Conservation (phyloP, 2,797 vertebrate genomes). For the Psittacula echo region DNA sequence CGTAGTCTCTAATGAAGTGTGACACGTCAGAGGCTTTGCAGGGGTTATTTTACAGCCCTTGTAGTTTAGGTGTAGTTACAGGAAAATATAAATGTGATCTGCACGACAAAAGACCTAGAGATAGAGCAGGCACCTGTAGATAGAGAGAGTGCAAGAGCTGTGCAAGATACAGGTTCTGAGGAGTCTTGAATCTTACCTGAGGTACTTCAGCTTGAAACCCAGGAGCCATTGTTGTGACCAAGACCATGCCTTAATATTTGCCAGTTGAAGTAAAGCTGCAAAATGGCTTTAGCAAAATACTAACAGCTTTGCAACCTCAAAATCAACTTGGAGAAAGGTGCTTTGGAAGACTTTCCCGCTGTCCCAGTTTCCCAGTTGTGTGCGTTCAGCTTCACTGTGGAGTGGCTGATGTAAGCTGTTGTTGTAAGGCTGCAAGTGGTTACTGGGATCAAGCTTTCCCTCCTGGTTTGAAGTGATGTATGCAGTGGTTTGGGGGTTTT, state of each 20-base stretch:
- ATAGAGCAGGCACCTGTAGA: neutral
- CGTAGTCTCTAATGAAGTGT: neutral
- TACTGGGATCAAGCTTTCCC: neutral
- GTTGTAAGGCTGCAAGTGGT: no score
- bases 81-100: neutral
- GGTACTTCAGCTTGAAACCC: neutral
- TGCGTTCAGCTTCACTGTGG: neutral
- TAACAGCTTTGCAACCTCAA: neutral
- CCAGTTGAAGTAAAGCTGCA: neutral
- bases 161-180: neutral
- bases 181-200: neutral
- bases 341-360: neutral
- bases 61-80: neutral
- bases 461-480: neutral
- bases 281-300: neutral
- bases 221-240: neutral
- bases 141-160: neutral
- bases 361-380: neutral
- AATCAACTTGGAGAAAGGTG: neutral
- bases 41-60: neutral
- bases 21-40: neutral
- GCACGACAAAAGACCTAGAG: neutral
- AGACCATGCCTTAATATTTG: neutral
- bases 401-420: neutral
- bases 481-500: neutral